Base-by-base conservation (phyloP, 2,113 vertebrate species). In the Emydocephalus ijimae region DNA sequence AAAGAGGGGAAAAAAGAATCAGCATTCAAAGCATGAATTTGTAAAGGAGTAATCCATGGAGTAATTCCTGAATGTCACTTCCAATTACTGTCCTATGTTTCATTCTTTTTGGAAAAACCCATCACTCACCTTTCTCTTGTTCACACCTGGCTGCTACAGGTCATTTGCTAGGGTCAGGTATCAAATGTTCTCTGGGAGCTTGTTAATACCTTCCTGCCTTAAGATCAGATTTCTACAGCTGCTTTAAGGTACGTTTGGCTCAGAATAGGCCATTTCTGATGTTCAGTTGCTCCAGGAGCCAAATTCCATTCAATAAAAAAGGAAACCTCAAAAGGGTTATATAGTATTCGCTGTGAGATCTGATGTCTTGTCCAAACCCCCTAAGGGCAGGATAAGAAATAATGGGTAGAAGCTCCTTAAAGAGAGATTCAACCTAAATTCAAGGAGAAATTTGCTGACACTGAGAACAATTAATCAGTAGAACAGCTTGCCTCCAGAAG, bases 31-130 rank as follows among this genome's bases (percentile, higher is more conserved):
- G 92, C 92, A 92, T 95, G 92, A 7, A 6, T 45, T 55, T 0
- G 0, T 94, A 9, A 93, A 89, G 87, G 88, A 43, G 43, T 43
- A 43, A 43, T 4, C 43, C 23, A 92, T 85, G 48, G 91, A 81
- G 23, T 95, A 94, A 95, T 95, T 96, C 93, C 93, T 94, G 94
- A 55, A 93, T 95, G 95, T 23, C 94, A 95, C 43, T 94, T 56
- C 86, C 96, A 96, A 97, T 96, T 96, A 92, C 93, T 48, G 88
- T 90, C 95, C 88, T 86, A 94, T 50, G 90, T 89, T 92, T 94
- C 90, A 89, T 88, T 21, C 91, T 50, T 93, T 43, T 54, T 94
- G 24, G 94, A 87, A 93, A 96, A 91, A 94, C 94, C 94, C 43
- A 3, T 48, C 89, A 90, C 91, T 55, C 87, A 89, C 91, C 93